Evolutionary conservation across 2,888 invertebrate genomes (phyloP).

Genomic region (Drosophila mercatorum): DNA sequence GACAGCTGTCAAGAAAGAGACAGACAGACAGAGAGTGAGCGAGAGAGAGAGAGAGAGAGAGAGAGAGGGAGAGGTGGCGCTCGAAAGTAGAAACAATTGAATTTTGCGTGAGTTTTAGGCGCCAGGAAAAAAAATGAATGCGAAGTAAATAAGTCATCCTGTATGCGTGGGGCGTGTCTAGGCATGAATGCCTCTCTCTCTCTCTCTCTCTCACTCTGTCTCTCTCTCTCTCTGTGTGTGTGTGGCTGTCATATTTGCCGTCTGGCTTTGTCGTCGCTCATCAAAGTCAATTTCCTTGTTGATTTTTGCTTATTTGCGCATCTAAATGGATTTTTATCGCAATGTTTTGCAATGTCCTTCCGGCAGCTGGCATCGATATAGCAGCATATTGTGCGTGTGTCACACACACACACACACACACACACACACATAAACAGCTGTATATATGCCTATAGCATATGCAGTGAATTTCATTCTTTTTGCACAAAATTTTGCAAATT

Average conservation of each 20-base stretch:
- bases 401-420: slow-evolving; percentile 26
- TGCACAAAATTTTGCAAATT: slow-evolving; percentile 61
- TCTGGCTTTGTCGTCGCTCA: slow-evolving; percentile 51
- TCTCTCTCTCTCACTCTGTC: too few relatives aligned
- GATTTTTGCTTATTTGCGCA: slow-evolving; percentile 80
- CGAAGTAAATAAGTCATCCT: slow-evolving; percentile 54
- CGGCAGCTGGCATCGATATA: slow-evolving; percentile 68
- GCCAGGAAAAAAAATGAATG: slow-evolving; percentile 59
- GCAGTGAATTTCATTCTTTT: slow-evolving; percentile 22
- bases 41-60: background rate
- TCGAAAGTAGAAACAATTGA: slow-evolving; percentile 43
- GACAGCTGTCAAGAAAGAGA: slow-evolving; percentile 64
- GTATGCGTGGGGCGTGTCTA: slow-evolving; percentile 36
- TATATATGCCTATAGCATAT: background rate
- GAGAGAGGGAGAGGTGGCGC: background rate
- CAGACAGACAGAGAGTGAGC: background rate
- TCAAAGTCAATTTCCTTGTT: slow-evolving; percentile 80
- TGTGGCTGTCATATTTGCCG: slow-evolving; percentile 1
- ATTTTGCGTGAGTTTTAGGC: background rate
- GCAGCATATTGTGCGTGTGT: slow-evolving; percentile 41
- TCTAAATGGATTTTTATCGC: slow-evolving; percentile 81
- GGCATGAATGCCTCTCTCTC: background rate
- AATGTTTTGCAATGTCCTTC: slow-evolving; percentile 78
- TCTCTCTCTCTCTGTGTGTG: slow-evolving; percentile 2
- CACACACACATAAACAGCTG: background rate